Percentiles rank a stretch among this genome's conserved stretches.
Conservation (phyloP, 2,113 vertebrate species). For the Boleophthalmus pectinirostris region DNA sequence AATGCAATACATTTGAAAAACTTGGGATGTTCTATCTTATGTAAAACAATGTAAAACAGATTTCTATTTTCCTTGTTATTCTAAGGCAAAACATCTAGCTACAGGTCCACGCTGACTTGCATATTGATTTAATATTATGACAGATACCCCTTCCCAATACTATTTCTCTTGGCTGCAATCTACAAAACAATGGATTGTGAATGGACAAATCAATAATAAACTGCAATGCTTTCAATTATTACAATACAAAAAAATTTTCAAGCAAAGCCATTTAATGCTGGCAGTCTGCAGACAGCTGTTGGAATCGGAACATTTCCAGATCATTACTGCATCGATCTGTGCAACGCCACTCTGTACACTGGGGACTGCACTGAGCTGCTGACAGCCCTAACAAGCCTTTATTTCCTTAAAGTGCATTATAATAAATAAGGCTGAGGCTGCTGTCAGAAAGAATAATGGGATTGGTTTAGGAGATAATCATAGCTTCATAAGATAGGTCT, state of each 20-base stretch:
- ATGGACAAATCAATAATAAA: neutral
- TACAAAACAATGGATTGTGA: neutral
- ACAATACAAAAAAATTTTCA: neutral
- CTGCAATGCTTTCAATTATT: neutral
- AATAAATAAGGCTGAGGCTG: neutral
- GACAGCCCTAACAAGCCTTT: neutral
- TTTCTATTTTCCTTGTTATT: neutral
- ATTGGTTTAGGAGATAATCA: neutral
- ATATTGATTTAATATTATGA: neutral
- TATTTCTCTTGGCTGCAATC: neutral
- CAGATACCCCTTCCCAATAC: neutral
- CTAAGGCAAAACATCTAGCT: neutral
- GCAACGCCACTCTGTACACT: neutral
- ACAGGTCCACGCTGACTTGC: neutral
- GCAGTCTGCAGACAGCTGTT: neutral
- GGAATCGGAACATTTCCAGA: conserved; percentile 6
- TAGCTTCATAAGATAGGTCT: conserved; percentile 3
- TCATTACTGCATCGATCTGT: conserved; percentile 7
- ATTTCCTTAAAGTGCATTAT: conserved; percentile 4
- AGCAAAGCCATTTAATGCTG: neutral
- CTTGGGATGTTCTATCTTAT: neutral
- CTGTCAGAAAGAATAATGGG: neutral
- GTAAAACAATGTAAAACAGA: neutral
- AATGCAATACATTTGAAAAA: no score
- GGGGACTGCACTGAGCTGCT: neutral